Conservation (phyloP, 1,140 invertebrate genomes). For the Dinoponera quadriceps region DNA sequence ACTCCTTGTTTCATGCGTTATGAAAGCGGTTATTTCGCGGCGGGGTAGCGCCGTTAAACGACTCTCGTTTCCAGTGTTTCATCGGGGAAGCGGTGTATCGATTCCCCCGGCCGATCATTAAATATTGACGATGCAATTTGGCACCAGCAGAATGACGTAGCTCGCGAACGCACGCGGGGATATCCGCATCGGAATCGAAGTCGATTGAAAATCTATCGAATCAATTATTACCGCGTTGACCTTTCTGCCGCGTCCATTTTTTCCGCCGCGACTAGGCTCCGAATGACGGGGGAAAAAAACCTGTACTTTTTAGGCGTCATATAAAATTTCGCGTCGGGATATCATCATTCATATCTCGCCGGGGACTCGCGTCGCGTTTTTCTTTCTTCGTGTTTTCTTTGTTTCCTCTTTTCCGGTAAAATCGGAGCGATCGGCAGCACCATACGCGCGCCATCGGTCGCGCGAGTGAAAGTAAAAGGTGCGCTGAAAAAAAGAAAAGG, state of each 20-base stretch:
- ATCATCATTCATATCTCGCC: too few species aligned
- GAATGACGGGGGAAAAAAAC: too few species aligned
- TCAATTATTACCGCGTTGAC: constrained; percentile 33
- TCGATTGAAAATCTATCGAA: constrained; percentile 63
- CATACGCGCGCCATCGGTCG: constrained; percentile 33
- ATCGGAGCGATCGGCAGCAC: neutral
- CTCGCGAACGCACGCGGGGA: neutral
- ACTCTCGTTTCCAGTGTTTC: constrained; percentile 50
- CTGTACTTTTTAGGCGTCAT: too few species aligned
- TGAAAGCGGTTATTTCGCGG: constrained; percentile 40
- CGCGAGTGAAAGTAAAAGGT: neutral
- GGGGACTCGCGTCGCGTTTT: neutral
- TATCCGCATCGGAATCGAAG: constrained; percentile 61
- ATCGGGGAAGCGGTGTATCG: constrained; percentile 35
- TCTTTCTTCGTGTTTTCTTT: too few species aligned
- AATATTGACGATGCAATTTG: constrained; percentile 65
- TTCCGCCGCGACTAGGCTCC: neutral
- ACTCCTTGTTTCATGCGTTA: constrained; percentile 27
- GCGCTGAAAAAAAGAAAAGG: constrained; percentile 30
- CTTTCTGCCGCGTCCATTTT: neutral
- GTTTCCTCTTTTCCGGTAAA: neutral
- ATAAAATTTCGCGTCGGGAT: too few species aligned
- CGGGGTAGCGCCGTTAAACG: constrained; percentile 20
- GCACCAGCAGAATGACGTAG: constrained; percentile 47
- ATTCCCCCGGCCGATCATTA: constrained; percentile 46